Evolutionary conservation across 2,888 invertebrate species (phyloP).

Genomic region (Aleiodes testaceus): DNA sequence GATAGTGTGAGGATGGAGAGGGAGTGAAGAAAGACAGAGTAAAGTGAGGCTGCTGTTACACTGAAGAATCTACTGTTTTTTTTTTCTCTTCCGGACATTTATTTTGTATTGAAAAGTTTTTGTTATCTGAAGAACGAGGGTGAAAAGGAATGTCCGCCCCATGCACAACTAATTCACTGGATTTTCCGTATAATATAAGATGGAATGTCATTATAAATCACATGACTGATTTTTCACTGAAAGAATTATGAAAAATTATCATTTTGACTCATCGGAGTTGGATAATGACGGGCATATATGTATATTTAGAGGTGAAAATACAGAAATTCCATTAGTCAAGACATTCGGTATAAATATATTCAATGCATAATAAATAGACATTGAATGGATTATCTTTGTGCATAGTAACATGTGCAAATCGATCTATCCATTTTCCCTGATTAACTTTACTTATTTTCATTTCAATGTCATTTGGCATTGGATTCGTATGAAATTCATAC

Average conservation of each 20-base stretch:
- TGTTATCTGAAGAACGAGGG: no score
- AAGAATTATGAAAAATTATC: neutral
- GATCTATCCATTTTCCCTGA: no score
- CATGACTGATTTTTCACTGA: neutral
- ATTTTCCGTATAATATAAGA: no score
- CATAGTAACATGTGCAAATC: no score
- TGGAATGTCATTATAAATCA: neutral
- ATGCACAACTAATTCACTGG: no score
- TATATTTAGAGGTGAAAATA: no score
- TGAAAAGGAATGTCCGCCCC: no score
- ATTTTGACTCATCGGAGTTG: conserved; percentile 30
- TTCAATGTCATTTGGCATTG: no score
- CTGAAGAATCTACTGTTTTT: conserved; percentile 9
- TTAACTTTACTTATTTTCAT: no score
- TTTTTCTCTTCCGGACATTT: neutral
- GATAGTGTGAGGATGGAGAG: conserved; percentile 36
- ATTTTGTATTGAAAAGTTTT: no score
- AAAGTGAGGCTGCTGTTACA: neutral
- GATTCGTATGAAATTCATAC: neutral
- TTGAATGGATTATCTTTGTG: neutral
- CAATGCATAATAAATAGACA: conserved; percentile 18
- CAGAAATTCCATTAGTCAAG: neutral
- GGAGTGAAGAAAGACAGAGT: neutral
- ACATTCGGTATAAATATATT: neutral
- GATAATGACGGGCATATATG: neutral